Evolutionary conservation across 2,888 invertebrate genomes (phyloP), one percentile per base, ranked within the genome.

Genomic region (Eristalis intricaria): DNA sequence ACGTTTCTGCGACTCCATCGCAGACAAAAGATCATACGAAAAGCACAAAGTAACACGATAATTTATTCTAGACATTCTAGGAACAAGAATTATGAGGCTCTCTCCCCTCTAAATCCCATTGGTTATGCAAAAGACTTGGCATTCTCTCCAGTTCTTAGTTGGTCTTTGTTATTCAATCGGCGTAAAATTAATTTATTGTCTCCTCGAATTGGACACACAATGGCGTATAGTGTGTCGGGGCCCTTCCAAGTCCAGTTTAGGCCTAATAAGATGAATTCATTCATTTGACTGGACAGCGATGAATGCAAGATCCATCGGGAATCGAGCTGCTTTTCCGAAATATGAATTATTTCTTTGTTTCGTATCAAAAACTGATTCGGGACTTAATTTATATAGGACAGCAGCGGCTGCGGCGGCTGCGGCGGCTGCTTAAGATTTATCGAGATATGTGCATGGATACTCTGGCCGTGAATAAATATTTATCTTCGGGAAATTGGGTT

Each of bases 131-230:
- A 68, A 61, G 76, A 68, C 32, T 61, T 60, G 43, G 60, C n/a
- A 13, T 60, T 60, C 60, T 68, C 58, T 65, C 32, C 58, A 19
- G 61, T 58, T 75, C 65, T 75, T 35, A 4, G 15, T 26, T 71
- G 23, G 64, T 63, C 32, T 63, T 70, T 63, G 32, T 61, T 63
- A 69, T 70, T 70, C 63, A 56, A 64, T 70, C 63, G 63, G 77
- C 64, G 64, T 70, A 26, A 78, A 78, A 78, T 78, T 63, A 70
- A 78, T 78, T 78, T 78, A 78, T 78, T 70, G 78, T 64, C 78
- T 78, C 63, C 56, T 40, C 29, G 58, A 58, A 60, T 70, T 60
- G 60, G 70, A 70, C 60, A 70, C 58, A 65, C 65, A 64, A 75
- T 65, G 56, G 63, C 43, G 32, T 61, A 19, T 40, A 29, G 13